Conservation (phyloP, 2,113 vertebrate species). For the Taurulus bubalis region DNA sequence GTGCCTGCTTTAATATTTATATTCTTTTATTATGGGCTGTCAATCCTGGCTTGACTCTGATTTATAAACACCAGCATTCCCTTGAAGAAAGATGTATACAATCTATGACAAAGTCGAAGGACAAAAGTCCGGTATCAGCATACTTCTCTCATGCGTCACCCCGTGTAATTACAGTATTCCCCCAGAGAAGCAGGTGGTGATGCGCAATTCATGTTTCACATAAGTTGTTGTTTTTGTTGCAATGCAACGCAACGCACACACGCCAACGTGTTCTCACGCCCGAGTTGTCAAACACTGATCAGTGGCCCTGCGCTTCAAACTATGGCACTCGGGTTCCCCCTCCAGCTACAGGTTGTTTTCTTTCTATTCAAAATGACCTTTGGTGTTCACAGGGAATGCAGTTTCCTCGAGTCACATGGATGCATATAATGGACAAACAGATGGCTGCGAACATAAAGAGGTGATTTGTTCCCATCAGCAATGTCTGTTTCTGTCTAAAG, state of each 20-base stretch:
- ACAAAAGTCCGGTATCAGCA: not conserved
- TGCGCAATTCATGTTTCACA: not conserved
- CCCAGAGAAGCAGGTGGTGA: constrained; percentile 3
- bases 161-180: not conserved
- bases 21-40: not conserved
- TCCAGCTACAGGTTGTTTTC: not conserved
- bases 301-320: not conserved
- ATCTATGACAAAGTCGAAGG: not conserved
- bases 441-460: not conserved
- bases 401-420: not conserved
- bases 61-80: not conserved
- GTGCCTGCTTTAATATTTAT: not conserved
- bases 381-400: not conserved
- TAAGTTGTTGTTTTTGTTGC: not conserved
- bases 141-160: not conserved
- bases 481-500: not conserved
- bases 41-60: not conserved
- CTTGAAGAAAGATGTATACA: not conserved
- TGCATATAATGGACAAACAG: constrained; percentile 7
- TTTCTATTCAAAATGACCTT: not conserved
- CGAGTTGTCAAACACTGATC: not conserved
- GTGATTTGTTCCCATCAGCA: constrained; percentile 27
- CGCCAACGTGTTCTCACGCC: not conserved
- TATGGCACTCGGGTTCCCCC: not conserved
- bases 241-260: not conserved